Base-by-base conservation (phyloP, 2,888 invertebrate genomes). In the Unio pictorum region DNA sequence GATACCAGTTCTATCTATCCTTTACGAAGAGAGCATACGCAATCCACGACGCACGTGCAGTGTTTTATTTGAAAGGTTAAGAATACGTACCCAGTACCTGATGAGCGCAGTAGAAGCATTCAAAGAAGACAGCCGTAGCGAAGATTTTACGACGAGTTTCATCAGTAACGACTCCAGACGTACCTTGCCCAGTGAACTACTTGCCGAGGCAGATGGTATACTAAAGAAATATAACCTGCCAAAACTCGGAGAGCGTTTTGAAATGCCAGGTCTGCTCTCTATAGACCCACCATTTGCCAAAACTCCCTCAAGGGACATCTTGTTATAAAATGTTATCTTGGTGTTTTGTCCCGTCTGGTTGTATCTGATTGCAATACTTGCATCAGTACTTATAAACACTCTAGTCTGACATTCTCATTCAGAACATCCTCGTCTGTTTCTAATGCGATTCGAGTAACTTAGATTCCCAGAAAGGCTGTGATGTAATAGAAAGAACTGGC, bases 21-120 rank as follows among this genome's bases (percentile, higher is more conserved):
- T 84, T n/a, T 85, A 82, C 66, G 87, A 87, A 68, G 87, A 87
- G 64, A 68, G 86, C 68, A 85, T 87, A 81, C 83, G 83, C 65
- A 82, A 80, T 67, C 84, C 86, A 1, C 74, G 78, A n/a, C 71
- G 80, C 20, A 82, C 81, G 11, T 80, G 83, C 61, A 74, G 77
- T 17, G 78, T 81, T 20, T 73, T 87, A 55, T 84, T 87, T 62
- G 81, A 84, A 61, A 68, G 76, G 18, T 68, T 86, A 58, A 81
- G 83, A 64, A 82, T 86, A 23, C 76, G 84, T 20, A 65, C 78
- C n/a, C 84, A 87, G 67, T 80, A 84, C 67, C 76, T 84, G 5
- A 72, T 72, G 15, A 61, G 75, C 18, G 86, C 87, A 3, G 75
- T 81, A 45, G 81, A 86, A 64, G 86, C 83, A 5, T 84, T 86